These are phyloP conservation scores for Oreortyx pictus DNA, from an alignment of 2,797 vertebrate genomes.

Conservation along the genomic window DNA sequence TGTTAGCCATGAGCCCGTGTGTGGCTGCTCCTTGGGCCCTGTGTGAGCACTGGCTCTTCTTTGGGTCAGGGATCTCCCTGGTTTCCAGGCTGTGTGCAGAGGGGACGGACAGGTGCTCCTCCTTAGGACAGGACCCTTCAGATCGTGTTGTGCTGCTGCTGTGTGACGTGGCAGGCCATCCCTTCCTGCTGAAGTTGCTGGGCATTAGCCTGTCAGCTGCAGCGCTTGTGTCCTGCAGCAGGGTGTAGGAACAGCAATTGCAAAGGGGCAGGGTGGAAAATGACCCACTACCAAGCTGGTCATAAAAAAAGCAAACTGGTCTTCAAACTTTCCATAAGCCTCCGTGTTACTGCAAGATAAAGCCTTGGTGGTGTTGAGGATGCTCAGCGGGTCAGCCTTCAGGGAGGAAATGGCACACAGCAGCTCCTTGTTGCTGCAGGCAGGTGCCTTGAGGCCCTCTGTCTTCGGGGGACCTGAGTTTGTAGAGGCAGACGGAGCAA, in stretches of 20 bases:
- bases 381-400: neutral
- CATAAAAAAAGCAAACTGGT: neutral
- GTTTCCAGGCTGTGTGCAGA: neutral
- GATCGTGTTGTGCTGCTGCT: neutral
- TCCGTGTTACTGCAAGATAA: neutral
- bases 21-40: accelerated
- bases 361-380: accelerated
- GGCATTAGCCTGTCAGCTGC: neutral
- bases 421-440: neutral
- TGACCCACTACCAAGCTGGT: neutral
- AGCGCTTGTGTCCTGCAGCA: neutral
- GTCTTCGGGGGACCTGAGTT: neutral
- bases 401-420: neutral
- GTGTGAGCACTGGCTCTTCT: neutral
- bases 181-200: neutral
- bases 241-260: neutral
- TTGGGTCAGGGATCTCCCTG: neutral
- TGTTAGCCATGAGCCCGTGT: neutral
- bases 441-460: neutral
- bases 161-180: conserved; percentile 37
- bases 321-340: neutral
- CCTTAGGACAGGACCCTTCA: conserved; percentile 57
- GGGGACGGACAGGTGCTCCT: neutral
- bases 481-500: neutral
- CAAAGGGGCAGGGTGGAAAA: neutral